phyloP scores from a whole-genome alignment of 2,113 vertebrate species.

The Xerus inauris region DNA sequence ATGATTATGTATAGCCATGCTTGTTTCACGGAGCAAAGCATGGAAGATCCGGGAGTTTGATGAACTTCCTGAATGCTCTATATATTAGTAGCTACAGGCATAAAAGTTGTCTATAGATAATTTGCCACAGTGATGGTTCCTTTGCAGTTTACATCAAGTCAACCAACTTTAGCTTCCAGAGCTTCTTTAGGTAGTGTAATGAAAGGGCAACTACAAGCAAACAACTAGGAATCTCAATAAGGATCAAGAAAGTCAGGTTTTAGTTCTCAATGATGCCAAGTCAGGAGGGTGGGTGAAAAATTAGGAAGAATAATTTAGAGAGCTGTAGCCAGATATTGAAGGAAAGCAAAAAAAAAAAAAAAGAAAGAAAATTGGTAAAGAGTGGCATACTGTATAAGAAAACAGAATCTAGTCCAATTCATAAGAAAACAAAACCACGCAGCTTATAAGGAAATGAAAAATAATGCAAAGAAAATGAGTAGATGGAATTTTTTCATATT shows the following conservation, averaged over 20 bases:
- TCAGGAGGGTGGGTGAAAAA: neutral
- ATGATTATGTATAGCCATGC: neutral
- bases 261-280: neutral
- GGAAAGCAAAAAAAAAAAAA: neutral
- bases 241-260: neutral
- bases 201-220: neutral
- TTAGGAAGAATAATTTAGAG: neutral
- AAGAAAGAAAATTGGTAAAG: neutral
- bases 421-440: neutral
- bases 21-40: neutral
- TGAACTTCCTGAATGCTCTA: neutral
- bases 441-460: neutral
- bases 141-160: conserved; percentile 17
- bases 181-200: neutral
- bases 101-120: neutral
- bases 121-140: neutral
- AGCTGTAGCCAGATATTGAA: neutral
- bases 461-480: neutral
- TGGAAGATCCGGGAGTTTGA: neutral
- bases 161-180: neutral
- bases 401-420: neutral
- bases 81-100: neutral
- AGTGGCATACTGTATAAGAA: neutral
- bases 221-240: neutral
- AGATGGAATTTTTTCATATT: neutral